Conservation (phyloP, 2,797 vertebrate species). For the Enteromius unitaeniatus region DNA sequence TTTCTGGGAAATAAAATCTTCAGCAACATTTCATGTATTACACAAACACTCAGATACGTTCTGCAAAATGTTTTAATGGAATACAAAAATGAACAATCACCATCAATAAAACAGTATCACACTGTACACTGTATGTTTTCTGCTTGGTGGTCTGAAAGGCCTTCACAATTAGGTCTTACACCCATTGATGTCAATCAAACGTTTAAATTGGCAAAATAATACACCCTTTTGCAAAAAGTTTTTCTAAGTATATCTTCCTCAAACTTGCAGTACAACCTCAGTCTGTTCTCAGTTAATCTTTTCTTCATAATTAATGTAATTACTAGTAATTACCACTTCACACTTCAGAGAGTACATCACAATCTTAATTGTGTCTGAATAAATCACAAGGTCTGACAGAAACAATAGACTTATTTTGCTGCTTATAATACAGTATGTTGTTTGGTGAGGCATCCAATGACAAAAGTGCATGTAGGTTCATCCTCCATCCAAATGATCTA, state of each 20-base stretch:
- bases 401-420: neutral
- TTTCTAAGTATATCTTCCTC: neutral
- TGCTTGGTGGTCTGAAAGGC: neutral
- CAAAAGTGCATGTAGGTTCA: constrained; percentile 9
- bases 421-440: neutral
- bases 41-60: neutral
- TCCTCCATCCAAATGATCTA: constrained; percentile 59
- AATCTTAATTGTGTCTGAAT: neutral
- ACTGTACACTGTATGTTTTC: neutral
- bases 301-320: constrained; percentile 1
- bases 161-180: neutral
- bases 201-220: neutral
- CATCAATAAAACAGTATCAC: constrained; percentile 2
- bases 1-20: constrained; percentile 23
- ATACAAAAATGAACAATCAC: constrained; percentile 27
- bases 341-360: constrained; percentile 7
- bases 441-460: neutral
- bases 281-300: neutral
- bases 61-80: constrained; percentile 6
- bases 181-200: neutral
- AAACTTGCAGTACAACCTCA: neutral
- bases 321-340: constrained; percentile 8
- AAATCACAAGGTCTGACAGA: neutral
- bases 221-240: neutral
- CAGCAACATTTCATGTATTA: neutral